Conservation (phyloP, 2,888 invertebrate species). For the Drymonia ruficornis region DNA sequence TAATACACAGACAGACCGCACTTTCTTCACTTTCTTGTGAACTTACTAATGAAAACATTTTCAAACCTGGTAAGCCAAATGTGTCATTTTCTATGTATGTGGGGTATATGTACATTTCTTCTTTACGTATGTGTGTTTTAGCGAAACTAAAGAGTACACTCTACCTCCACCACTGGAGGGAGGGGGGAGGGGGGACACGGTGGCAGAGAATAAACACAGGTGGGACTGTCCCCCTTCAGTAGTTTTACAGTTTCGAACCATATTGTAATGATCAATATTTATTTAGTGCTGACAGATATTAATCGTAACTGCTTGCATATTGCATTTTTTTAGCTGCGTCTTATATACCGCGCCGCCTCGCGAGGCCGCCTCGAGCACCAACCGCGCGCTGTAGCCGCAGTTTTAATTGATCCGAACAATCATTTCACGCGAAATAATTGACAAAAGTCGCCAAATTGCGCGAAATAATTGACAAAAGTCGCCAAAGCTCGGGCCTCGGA, state of each 20-base stretch:
- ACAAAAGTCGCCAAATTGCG: too few species aligned
- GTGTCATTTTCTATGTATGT: background rate
- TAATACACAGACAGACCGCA: background rate
- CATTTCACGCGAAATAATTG: too few species aligned
- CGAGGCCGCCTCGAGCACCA: too few species aligned
- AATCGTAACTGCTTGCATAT: too few species aligned
- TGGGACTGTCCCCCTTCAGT: constrained; percentile 15
- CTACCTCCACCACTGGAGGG: background rate
- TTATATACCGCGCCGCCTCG: too few species aligned
- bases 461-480: too few species aligned
- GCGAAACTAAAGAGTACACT: background rate
- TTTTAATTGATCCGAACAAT: too few species aligned
- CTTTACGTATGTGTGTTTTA: background rate
- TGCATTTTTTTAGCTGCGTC: too few species aligned
- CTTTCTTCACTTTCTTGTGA: background rate
- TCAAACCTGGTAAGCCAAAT: constrained; percentile 1
- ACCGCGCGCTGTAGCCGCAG: too few species aligned
- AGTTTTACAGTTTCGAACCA: constrained; percentile 6
- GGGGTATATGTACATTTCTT: background rate
- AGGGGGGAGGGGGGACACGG: background rate
- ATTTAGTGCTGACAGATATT: too few species aligned
- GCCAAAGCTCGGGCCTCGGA: too few species aligned
- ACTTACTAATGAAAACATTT: background rate
- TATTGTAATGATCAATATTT: background rate
- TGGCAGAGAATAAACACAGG: constrained; percentile 18